Base-by-base conservation (phyloP, 1,140 invertebrate species). In the Drosophila jambulina region DNA sequence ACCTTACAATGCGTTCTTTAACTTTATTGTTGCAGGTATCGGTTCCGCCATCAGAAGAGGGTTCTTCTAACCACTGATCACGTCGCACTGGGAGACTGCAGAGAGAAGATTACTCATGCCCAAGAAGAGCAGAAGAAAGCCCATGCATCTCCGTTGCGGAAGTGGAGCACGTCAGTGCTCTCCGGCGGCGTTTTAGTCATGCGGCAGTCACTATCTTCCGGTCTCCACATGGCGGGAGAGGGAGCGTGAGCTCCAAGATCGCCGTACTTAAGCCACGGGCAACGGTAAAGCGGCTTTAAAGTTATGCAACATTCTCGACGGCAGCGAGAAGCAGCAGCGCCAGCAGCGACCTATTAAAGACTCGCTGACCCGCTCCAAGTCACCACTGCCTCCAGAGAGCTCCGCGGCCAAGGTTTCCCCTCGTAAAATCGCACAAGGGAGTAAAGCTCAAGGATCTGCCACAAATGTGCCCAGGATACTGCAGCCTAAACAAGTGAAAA, bases 301-400 rank as follows among this genome's bases (percentile, higher is more conserved):
- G 78, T 91, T 74, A 80, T 81, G 82, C 87, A 81, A 83, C 70
- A 81, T 65, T 83, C 75, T 75, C 86, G 10, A 3, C 48, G 70
- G 56, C 75, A 57, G 53, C 79, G 59, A 58, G 27, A 23, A 48
- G 45, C 43, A 45, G 42, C 42, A 43, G 43, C 40, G 34, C 54
- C 34, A 49, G 64, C 83, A 68, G 51, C 64, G 78, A 69, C 64
- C 75, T 81, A 91, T 92, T 81, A 80, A 88, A 56, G 53, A 51
- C 75, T 72, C 51, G 58, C 45, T 77, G 65, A 23, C 65, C 64
- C 70, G 62, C 58, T 82, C 15, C 25, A 75, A 84, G 23, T 19
- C 60, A 79, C 53, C 75, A 82, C 25, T 64, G 32, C 19, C 71
- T 45, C 49, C 25, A 58, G 43, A 70, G 45, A 77, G 34, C 54